Evolutionary conservation across 2,888 invertebrate genomes (phyloP), one percentile per base, ranked within the genome.

Genomic region (Heliothis peltigera): DNA sequence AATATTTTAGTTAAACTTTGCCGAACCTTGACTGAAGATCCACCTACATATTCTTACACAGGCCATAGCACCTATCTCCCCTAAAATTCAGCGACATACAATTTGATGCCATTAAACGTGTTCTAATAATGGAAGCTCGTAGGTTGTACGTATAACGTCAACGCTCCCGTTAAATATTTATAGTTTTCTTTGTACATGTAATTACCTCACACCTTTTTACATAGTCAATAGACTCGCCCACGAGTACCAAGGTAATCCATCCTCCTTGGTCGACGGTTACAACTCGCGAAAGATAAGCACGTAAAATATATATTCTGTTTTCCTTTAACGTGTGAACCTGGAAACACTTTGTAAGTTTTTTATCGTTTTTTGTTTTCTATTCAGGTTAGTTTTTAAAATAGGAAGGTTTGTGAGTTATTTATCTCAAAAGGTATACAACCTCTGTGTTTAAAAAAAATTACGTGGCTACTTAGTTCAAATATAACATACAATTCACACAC

Each of bases 241-340:
- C 63, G 22, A 73, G 56, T 42, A n/a, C 48, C 51, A 17, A 58
- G 57, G 77, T 76, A 77, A 76, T 77, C 73, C 65, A 76, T 76
- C 66, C 51, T n/a, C 46, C 54, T 52, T 43, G 17, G 61, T 21
- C 55, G 77, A 65, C 72, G 62, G 55, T 72, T 64, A 59, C 72
- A 63, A 72, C 52, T 75, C 25, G 58, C 60, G 19, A 25, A 52
- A 73, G 58, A 76, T 73, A 65, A 63, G 49, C 48, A 57, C 35
- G 47, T 59, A 57, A 73, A 76, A 73, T 51, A 54, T 51, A 54
- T 54, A 74, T 74, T 64, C 58, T 65, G 54, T 65, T 58, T 72
- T 56, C 56, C 44, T 62, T 49, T 46, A 70, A 61, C 48, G 46
- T 61, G 57, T 61, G 57, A 75, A 75, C 53, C 51, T 49, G 48